phyloP scores from a whole-genome alignment of 1,140 invertebrate genomes.

The Formica exsecta region DNA sequence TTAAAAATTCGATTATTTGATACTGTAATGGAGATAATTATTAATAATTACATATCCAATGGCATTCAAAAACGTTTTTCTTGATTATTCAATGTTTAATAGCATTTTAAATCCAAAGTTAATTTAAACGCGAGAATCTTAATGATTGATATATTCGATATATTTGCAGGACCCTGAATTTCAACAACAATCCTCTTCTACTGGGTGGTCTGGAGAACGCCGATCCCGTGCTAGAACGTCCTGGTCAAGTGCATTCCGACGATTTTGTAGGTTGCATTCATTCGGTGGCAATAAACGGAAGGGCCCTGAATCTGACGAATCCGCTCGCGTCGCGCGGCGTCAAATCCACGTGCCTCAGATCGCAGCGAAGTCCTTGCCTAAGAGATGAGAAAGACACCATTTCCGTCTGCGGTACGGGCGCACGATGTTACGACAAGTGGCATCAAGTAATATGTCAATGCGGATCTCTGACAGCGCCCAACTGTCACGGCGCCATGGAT shows the following conservation, averaged over 20 bases:
- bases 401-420: constrained; percentile 89
- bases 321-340: constrained; percentile 91
- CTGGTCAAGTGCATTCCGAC: constrained; percentile 95
- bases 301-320: constrained; percentile 92
- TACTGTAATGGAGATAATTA: background rate
- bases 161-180: constrained; percentile 94
- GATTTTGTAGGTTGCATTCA: constrained; percentile 97
- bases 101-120: background rate
- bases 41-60: too few species aligned
- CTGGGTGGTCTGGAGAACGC: constrained; percentile 94
- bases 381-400: constrained; percentile 81
- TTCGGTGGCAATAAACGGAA: constrained; percentile 95
- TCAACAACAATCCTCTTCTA: constrained; percentile 94
- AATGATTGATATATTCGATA: background rate
- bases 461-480: constrained; percentile 90
- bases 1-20: background rate
- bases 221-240: constrained; percentile 94
- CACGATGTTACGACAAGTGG: constrained; percentile 94
- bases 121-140: background rate
- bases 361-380: constrained; percentile 88
- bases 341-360: constrained; percentile 91
- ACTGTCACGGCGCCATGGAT: constrained; percentile 92
- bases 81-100: constrained; percentile 59
- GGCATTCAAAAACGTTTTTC: background rate
- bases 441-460: constrained; percentile 91